phyloP scores from a whole-genome alignment of 2,113 vertebrate species.

The Scophthalmus maximus region DNA sequence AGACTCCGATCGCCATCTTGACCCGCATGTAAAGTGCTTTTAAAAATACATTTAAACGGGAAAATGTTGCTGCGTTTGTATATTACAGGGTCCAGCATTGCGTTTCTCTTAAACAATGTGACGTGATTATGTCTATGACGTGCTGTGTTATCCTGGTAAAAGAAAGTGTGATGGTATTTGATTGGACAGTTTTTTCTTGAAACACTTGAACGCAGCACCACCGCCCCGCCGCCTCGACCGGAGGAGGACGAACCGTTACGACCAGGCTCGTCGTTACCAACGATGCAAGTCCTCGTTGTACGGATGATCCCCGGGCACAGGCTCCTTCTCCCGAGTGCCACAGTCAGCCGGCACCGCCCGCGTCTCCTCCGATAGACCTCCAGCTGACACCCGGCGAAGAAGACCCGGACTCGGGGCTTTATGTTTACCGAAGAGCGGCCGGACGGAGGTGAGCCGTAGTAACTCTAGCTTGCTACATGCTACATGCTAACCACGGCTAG shows the following conservation, averaged over 20 bases:
- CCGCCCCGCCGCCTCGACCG: slow-evolving; percentile 47
- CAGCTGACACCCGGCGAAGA: slow-evolving; percentile 9
- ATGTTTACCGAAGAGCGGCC: slow-evolving; percentile 56
- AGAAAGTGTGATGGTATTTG: rapidly evolving
- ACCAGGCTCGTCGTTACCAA: slow-evolving; percentile 45
- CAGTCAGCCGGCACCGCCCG: background rate
- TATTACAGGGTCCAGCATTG: background rate
- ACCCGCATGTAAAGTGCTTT: too few relatives aligned
- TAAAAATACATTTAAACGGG: too few relatives aligned
- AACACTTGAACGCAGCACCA: slow-evolving; percentile 46
- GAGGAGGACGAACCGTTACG: slow-evolving; percentile 63
- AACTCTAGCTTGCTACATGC: slow-evolving; percentile 70
- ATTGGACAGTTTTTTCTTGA: background rate
- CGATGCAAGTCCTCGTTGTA: slow-evolving; percentile 66
- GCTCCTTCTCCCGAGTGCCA: slow-evolving; percentile 42
- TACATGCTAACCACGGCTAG: slow-evolving; percentile 65
- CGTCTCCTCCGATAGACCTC: background rate
- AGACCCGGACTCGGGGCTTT: slow-evolving; percentile 33
- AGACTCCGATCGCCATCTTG: background rate
- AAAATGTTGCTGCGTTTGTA: too few relatives aligned
- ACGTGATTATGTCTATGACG: background rate
- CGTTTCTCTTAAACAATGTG: background rate
- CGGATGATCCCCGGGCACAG: slow-evolving; percentile 48
- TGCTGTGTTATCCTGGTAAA: too few relatives aligned
- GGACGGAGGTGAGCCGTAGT: slow-evolving; percentile 63